phyloP scores from a whole-genome alignment of 1,140 invertebrate genomes.

The Zeugodacus cucurbitae region DNA sequence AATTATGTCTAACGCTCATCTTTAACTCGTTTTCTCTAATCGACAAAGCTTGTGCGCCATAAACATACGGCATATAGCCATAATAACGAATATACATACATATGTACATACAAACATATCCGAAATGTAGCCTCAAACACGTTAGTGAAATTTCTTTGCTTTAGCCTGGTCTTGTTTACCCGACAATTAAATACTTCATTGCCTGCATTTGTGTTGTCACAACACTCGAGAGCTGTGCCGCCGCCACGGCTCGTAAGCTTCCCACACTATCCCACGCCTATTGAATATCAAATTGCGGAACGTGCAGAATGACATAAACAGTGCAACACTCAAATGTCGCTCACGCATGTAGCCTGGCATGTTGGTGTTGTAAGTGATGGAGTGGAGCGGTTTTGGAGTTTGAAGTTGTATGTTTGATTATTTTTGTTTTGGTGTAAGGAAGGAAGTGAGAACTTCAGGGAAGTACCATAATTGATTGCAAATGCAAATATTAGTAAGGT shows the following conservation, averaged over 20 bases:
- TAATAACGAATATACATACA: too few relatives aligned
- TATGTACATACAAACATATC: neutral
- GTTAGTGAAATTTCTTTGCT: neutral
- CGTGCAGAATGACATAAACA: constrained; percentile 28
- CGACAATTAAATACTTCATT: constrained; percentile 4
- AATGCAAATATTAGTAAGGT: too few relatives aligned
- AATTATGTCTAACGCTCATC: neutral
- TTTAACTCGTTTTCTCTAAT: neutral
- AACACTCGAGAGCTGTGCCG: neutral
- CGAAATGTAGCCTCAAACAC: neutral
- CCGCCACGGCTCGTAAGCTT: neutral
- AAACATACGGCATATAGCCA: neutral
- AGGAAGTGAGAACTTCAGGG: neutral
- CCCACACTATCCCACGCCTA: constrained; percentile 28
- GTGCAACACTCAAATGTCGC: neutral
- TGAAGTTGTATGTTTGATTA: neutral
- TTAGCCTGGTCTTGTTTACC: neutral
- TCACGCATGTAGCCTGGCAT: too few relatives aligned
- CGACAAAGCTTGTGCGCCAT: neutral
- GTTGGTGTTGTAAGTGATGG: neutral
- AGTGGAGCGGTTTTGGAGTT: neutral
- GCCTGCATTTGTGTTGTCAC: constrained; percentile 8
- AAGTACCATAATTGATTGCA: too few relatives aligned
- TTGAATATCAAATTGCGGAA: constrained; percentile 27
- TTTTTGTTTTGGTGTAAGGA: neutral